These are phyloP conservation scores for Drosophila emarginata DNA, from an alignment of 2,888 invertebrate species.

Conservation along the genomic window DNA sequence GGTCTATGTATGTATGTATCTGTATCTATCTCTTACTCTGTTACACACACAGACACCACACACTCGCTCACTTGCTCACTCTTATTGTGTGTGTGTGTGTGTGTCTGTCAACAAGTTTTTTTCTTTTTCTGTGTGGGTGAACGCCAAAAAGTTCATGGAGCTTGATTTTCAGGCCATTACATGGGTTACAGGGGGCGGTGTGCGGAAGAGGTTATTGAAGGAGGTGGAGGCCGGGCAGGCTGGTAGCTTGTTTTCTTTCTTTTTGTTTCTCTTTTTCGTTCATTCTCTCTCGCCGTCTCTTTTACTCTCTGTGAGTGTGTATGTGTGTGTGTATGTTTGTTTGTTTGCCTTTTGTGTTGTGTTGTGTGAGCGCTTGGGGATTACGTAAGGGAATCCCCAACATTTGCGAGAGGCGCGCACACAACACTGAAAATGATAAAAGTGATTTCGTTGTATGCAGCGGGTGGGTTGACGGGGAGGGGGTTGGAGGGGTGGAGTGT, in stretches of 20 bases:
- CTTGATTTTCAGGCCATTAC: constrained; percentile 74
- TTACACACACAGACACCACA: no score
- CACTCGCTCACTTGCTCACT: constrained; percentile 16
- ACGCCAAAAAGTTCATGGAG: constrained; percentile 68
- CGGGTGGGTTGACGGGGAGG: no score
- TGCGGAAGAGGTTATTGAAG: not conserved
- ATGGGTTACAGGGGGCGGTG: constrained; percentile 23
- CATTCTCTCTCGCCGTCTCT: constrained; percentile 32
- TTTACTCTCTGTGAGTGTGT: constrained; percentile 16
- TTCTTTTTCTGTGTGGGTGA: constrained; percentile 45
- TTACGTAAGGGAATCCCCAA: constrained; percentile 82
- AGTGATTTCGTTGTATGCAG: constrained; percentile 9
- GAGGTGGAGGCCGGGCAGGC: constrained; percentile 2
- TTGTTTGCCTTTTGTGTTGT: constrained; percentile 63
- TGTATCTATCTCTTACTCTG: constrained; percentile 8
- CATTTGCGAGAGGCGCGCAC: constrained; percentile 64
- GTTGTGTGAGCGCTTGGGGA: constrained; percentile 69
- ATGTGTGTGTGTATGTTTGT: constrained; percentile 38
- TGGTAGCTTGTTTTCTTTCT: constrained; percentile 25
- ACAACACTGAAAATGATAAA: constrained; percentile 41
- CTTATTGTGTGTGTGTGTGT: constrained; percentile 37
- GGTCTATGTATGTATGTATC: constrained; percentile 30
- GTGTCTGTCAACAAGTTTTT: constrained; percentile 56
- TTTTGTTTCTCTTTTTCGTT: constrained; percentile 49
- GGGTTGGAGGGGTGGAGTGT: not conserved